phyloP scores from a whole-genome alignment of 2,888 invertebrate genomes.

The Drosophila trichaetosa region DNA sequence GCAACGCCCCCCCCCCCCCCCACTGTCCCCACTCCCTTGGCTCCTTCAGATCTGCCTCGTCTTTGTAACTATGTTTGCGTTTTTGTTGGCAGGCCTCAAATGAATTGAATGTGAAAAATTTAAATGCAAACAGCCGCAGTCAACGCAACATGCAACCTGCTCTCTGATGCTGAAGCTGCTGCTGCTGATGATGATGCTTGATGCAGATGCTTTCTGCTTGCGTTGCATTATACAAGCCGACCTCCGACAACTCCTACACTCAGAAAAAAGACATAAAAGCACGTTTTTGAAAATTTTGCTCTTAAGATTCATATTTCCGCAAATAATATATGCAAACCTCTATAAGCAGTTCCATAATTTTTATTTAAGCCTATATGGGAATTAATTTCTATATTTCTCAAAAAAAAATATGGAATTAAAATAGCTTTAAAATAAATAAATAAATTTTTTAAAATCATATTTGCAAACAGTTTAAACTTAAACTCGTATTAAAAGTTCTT shows the following conservation, averaged over 20 bases:
- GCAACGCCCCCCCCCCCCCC: not conserved
- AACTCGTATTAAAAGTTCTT: too few species aligned
- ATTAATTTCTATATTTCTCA: not conserved
- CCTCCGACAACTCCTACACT: slow-evolving; percentile 27
- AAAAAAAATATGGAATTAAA: too few species aligned
- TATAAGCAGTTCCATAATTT: too few species aligned
- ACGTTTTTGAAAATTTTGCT: too few species aligned
- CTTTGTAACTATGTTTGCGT: slow-evolving; percentile 77
- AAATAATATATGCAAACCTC: too few species aligned
- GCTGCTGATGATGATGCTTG: slow-evolving; percentile 21
- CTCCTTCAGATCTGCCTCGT: slow-evolving; percentile 25
- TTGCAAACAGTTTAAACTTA: too few species aligned
- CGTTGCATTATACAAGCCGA: slow-evolving; percentile 66
- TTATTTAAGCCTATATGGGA: not conserved
- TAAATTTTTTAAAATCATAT: too few species aligned
- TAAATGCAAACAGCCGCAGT: slow-evolving; percentile 77
- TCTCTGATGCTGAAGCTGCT: slow-evolving; percentile 29
- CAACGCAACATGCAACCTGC: slow-evolving; percentile 52
- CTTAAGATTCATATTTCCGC: too few species aligned
- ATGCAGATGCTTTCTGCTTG: slow-evolving; percentile 53
- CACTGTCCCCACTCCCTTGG: not conserved
- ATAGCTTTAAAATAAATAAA: not conserved
- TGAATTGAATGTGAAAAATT: slow-evolving; percentile 82
- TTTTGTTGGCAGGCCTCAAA: slow-evolving; percentile 75
- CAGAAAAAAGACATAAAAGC: not conserved